Base-by-base conservation (phyloP, 1,140 invertebrate genomes). In the Hetaerina americana region DNA sequence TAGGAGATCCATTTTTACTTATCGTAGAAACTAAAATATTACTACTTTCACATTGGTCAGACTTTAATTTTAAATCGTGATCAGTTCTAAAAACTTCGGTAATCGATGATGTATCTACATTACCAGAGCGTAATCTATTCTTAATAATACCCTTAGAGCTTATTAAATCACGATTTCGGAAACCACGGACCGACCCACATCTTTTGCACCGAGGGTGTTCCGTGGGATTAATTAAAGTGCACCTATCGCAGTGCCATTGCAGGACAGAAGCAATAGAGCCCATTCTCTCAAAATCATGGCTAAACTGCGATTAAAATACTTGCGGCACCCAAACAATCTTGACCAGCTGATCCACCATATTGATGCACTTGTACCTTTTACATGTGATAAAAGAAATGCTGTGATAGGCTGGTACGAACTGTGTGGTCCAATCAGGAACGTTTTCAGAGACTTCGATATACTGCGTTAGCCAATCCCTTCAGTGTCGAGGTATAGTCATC, bases 191-290 rank as follows among this genome's bases (percentile, higher is more conserved):
- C 66, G 71, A 69, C 49, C 89, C 90, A 85, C 92, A 94, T 83
- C 89, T 88, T 82, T 88, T 85, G 82, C 93, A 95, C 81, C 86
- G 87, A 73, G 86, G 80, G 79, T 86, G 87, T 80, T 93, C 91
- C 67, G 90, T 93, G 74, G 90, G 90, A 83, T 94, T 94, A 82
- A 93, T 92, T 80, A 91, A 86, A 81, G 90, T 87, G 83, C 92
- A 95, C 80, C 87, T 85, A 79, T 85, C 85, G 85, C 93, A 95
- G 84, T 90, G 88, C 92, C 92, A 95, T 83, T 94, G 91, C 78
- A 92, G 86, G 82, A 93, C 90, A 78, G 92, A 93, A 84, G 91
- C 91, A 84, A 93, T 92, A 78, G 91, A 92, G 82, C 92, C 92
- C 92, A 92, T 92, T 77, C 75, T 84, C 83, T 82, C 72, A 76